Base-by-base conservation (phyloP, 2,797 vertebrate genomes). In the Peromyscus melanophrys region DNA sequence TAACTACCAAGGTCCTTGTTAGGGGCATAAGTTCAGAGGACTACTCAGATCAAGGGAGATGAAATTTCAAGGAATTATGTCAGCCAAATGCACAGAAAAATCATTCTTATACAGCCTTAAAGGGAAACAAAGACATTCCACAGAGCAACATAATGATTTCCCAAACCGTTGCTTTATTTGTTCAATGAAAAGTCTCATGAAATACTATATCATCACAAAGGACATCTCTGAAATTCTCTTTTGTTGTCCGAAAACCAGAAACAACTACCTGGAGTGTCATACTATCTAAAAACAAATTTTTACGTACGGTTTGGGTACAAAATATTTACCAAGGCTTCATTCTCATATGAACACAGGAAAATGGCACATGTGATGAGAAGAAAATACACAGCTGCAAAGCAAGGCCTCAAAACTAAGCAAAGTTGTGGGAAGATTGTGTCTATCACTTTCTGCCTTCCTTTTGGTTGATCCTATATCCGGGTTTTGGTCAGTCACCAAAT, bases 161-260 rank as follows among this genome's bases (percentile, higher is more conserved):
- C 12, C 73, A 77, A 90, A 95, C 40, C 81, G 10, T 85, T 94
- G 25, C 7, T 25, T 76, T 93, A 67, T 89, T 95, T 96, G 37
- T n/a, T 95, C 4, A 37, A 5, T n/a, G 59, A 81, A 57, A 6
- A 37, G 57, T 40, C 69, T 4, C 16, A 67, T 3, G n/a, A 12
- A n/a, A 43, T 46, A 16, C 4, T 14, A 67, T 12, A 21, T 16
- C 69, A 46, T 21, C 81, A 10, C 83, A 89, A 57, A 75, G 52
- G 43, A 13, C 2, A 1, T 34, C 14, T 90, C 5, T 1, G 19
- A 95, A 92, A 65, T 23, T 49, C 21, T 69, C n/a, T 46, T 59
- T 78, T 86, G 75, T 67, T 85, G 37, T 91, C 19, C 78, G 49
- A 90, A 13, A 67, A 57, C 5, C 49, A 37, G 34, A 95, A 76